phyloP scores from a whole-genome alignment of 1,140 invertebrate species.

The Onthophagus taurus region DNA sequence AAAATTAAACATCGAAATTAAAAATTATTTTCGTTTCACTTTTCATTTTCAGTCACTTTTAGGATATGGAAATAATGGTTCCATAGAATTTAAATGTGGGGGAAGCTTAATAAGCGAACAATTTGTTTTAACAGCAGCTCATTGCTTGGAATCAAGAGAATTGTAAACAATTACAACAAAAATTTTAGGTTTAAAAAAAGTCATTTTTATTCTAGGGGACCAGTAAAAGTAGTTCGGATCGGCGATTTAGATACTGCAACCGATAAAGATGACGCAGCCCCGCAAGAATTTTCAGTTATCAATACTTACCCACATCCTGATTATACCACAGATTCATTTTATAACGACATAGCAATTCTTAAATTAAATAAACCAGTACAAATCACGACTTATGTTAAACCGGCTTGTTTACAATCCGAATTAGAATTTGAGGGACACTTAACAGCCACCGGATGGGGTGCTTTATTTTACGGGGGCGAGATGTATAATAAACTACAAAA shows the following conservation, averaged over 20 bases:
- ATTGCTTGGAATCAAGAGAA: too few relatives aligned
- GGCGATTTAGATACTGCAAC: slow-evolving; percentile 6
- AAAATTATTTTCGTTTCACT: neutral
- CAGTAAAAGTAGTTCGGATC: slow-evolving; percentile 1
- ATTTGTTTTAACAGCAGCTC: slow-evolving; percentile 6
- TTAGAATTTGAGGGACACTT: neutral
- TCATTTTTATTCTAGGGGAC: neutral
- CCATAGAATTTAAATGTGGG: slow-evolving; percentile 3
- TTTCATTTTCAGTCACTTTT: slow-evolving; percentile 5
- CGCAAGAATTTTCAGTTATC: slow-evolving; percentile 20
- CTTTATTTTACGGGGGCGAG: slow-evolving; percentile 33
- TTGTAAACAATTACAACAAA: too few relatives aligned
- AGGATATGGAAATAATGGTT: neutral
- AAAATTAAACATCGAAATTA: too few relatives aligned
- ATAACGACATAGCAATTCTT: slow-evolving; percentile 2
- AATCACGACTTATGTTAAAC: slow-evolving; percentile 1
- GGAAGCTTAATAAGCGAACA: slow-evolving; percentile 2
- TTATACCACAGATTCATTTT: slow-evolving; percentile 31
- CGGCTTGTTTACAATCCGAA: slow-evolving; percentile 1
- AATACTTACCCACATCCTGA: slow-evolving; percentile 36
- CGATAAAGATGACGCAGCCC: neutral
- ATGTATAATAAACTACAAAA: slow-evolving; percentile 42
- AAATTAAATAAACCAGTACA: slow-evolving; percentile 2
- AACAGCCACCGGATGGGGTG: slow-evolving; percentile 31
- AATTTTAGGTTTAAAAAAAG: too few relatives aligned